These are phyloP conservation scores for Ophioninae sp. DNA, from an alignment of 2,888 invertebrate genomes.

Conservation along the genomic window DNA sequence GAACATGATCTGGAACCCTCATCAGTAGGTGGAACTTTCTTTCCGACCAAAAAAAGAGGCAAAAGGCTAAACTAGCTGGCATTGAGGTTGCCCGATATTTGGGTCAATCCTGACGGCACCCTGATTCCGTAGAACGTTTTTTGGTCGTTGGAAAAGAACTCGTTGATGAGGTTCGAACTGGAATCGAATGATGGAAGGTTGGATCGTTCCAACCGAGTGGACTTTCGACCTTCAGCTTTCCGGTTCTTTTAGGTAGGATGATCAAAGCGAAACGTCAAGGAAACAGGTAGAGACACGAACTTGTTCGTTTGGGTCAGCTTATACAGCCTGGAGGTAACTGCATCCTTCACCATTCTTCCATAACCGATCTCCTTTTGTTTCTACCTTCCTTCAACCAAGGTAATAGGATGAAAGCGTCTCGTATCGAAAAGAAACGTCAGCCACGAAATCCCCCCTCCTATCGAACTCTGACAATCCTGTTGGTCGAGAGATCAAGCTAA, in stretches of 20 bases:
- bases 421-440: conserved; percentile 10
- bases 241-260: conserved; percentile 5
- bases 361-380: conserved; percentile 1
- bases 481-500: conserved; percentile 6
- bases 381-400: not conserved
- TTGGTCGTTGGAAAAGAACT: conserved; percentile 23
- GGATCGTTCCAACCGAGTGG: conserved; percentile 38
- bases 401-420: conserved; percentile 39
- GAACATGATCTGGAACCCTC: not conserved
- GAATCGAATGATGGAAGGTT: conserved; percentile 52
- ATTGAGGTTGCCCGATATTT: too few species aligned
- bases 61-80: too few species aligned
- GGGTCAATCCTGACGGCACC: too few species aligned
- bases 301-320: conserved; percentile 14
- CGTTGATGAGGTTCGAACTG: not conserved
- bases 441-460: not conserved
- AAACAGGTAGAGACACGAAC: conserved; percentile 15
- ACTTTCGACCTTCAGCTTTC: conserved; percentile 15
- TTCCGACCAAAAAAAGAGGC: not conserved
- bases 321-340: conserved; percentile 26
- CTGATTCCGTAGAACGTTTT: too few species aligned
- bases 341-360: conserved; percentile 1
- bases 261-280: conserved; percentile 29
- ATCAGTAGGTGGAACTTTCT: not conserved
- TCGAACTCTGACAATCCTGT: not conserved